phyloP scores from a whole-genome alignment of 2,797 vertebrate species.

The Enteromius trimaculatus region DNA sequence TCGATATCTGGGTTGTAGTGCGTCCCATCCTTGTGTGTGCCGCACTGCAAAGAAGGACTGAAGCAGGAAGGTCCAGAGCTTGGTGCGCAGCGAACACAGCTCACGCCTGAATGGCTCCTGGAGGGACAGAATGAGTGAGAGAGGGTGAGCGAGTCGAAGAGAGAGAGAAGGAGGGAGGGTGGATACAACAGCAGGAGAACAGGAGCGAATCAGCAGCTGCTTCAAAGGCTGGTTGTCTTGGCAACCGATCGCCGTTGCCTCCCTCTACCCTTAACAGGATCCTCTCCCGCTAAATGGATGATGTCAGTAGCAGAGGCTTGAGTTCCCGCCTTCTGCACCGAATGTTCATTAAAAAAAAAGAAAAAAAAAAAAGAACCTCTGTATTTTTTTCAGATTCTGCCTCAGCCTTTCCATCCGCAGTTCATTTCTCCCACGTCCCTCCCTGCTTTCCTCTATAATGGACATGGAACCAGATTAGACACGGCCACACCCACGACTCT shows the following conservation, averaged over 20 bases:
- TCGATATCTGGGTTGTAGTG: conserved; percentile 83
- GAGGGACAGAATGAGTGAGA: conserved; percentile 38
- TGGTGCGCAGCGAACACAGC: conserved; percentile 86
- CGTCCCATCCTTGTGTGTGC: conserved; percentile 92
- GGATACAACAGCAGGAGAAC: conserved; percentile 54
- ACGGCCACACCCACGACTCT: conserved; percentile 67
- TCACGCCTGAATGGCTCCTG: conserved; percentile 87
- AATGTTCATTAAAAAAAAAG: conserved; percentile 70
- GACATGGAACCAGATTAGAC: conserved; percentile 66
- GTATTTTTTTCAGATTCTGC: not conserved
- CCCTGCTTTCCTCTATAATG: conserved; percentile 41
- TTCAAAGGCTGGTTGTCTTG: conserved; percentile 91
- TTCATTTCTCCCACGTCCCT: conserved; percentile 26
- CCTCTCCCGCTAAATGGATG: conserved; percentile 74
- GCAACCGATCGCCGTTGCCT: conserved; percentile 92
- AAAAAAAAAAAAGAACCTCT: conserved; percentile 46
- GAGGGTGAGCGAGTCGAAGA: conserved; percentile 30
- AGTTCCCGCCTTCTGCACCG: conserved; percentile 66
- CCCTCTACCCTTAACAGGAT: conserved; percentile 65
- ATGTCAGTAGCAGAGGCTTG: conserved; percentile 85
- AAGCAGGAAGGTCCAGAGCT: conserved; percentile 94
- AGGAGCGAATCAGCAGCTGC: conserved; percentile 98
- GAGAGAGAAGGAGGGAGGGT: conserved; percentile 57
- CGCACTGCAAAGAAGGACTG: conserved; percentile 92
- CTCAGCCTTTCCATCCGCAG: conserved; percentile 38